Base-by-base conservation (phyloP, 2,797 vertebrate species). In the Sebastolobus altivelis region DNA sequence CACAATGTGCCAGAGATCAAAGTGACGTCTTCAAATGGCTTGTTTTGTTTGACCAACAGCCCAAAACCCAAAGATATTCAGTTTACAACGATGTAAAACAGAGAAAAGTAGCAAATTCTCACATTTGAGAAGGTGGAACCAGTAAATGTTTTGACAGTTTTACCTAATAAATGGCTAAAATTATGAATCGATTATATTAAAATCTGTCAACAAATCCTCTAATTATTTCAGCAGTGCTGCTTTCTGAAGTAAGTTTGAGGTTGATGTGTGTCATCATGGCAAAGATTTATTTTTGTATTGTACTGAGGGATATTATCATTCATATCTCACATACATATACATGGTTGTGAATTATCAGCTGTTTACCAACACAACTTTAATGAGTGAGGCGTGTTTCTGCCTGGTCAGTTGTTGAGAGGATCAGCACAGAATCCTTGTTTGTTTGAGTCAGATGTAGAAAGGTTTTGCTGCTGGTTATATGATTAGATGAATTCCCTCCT, bases 351-450 rank as follows among this genome's bases (percentile, higher is more conserved):
- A 68, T 59, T 2, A 74, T 31, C 38, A 65, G 54, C 54, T 80
- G 77, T 65, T 77, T 40, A 65, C 11, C 16, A 56, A 27, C 52
- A 65, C 16, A 22, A 22, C 67, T 52, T 78, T 56, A 74, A 80
- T 52, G n/a, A 9, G 52, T 2, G 49, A 66, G 25, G 29, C 4
- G 14, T 56, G 58, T 82, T 82, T 77, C 58, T 82, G 72, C 77
- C 54, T 20, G 31, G 78, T 75, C 56, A 83, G 75, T 82, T 75
- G 69, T 81, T 82, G 84, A 55, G 29, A 67, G 71, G 85, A 88
- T 88, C 16, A 85, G 20, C 61, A 5, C 37, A 76, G 72, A 84
- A 75, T 72, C 75, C 69, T 63, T 79, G 75, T 87, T 84, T 82
- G 71, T 58, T 72, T 80, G 52, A 71, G 75, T 69, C 54, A 27